Percentiles rank a stretch among this genome's conserved stretches.
Conservation (phyloP, 2,888 invertebrate genomes). For the Choristoneura rosaceana region DNA sequence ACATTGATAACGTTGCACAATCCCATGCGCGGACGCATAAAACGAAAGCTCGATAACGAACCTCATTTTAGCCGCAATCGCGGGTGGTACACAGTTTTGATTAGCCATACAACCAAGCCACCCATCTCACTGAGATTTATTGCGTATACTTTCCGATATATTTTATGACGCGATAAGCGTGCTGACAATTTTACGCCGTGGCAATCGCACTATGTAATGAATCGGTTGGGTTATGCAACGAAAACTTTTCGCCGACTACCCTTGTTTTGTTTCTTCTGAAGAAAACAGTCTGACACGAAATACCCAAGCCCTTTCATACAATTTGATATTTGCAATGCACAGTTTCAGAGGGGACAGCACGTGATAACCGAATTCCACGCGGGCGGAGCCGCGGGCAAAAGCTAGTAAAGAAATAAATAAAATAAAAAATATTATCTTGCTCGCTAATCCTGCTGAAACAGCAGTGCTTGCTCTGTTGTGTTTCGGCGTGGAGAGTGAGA, state of each 20-base stretch:
- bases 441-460: too few species aligned
- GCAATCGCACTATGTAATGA: conserved; percentile 62
- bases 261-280: not conserved
- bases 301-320: too few species aligned
- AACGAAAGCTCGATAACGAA: conserved; percentile 57
- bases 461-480: too few species aligned
- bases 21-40: conserved; percentile 50
- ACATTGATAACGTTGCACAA: conserved; percentile 31
- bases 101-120: conserved; percentile 31
- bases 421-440: too few species aligned
- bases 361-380: too few species aligned
- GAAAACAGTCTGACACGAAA: too few species aligned
- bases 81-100: conserved; percentile 41
- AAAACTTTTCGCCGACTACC: not conserved
- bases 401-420: too few species aligned
- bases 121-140: conserved; percentile 34
- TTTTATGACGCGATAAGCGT: conserved; percentile 73
- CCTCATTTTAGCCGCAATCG: conserved; percentile 47
- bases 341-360: too few species aligned
- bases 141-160: conserved; percentile 49
- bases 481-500: too few species aligned
- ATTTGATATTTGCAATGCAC: too few species aligned
- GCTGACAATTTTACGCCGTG: conserved; percentile 77
- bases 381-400: too few species aligned
- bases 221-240: conserved; percentile 34